phyloP scores from a whole-genome alignment of 1,140 invertebrate species.

The Polypedilum pembai region DNA sequence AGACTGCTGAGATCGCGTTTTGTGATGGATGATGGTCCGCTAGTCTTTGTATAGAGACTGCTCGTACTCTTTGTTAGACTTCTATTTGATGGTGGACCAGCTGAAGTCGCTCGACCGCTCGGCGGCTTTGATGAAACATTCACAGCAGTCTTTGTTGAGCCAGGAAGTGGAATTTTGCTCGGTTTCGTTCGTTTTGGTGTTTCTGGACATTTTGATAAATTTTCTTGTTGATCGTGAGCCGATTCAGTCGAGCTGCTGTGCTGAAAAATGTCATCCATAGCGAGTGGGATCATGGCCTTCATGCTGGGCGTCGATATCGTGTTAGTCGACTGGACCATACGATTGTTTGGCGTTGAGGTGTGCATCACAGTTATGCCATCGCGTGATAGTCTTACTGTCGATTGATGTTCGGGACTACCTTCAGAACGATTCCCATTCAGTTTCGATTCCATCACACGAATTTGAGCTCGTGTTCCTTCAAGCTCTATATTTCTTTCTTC shows the following conservation, averaged over 20 bases:
- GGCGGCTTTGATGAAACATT: slow-evolving; percentile 52
- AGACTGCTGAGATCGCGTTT: slow-evolving; percentile 34
- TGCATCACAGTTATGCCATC: slow-evolving; percentile 30
- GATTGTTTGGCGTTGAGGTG: slow-evolving; percentile 31
- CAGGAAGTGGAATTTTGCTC: slow-evolving; percentile 62
- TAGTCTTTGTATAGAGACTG: slow-evolving; percentile 37
- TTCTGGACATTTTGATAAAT: slow-evolving; percentile 41
- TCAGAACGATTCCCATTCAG: slow-evolving; percentile 31
- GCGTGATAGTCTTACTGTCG: slow-evolving; percentile 27
- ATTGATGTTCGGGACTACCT: slow-evolving; percentile 32
- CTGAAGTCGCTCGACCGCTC: slow-evolving; percentile 41
- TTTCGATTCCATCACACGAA: slow-evolving; percentile 58
- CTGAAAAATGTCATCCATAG: slow-evolving; percentile 49
- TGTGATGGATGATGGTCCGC: not conserved
- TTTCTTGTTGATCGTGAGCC: slow-evolving; percentile 51
- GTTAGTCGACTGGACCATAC: slow-evolving; percentile 35
- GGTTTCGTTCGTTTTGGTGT: slow-evolving; percentile 51
- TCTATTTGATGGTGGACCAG: slow-evolving; percentile 44
- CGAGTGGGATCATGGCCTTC: slow-evolving; percentile 48
- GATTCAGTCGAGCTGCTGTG: slow-evolving; percentile 54
- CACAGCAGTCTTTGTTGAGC: slow-evolving; percentile 44
- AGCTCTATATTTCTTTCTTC: slow-evolving; percentile 67
- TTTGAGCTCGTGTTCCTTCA: slow-evolving; percentile 65
- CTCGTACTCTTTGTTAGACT: slow-evolving; percentile 42
- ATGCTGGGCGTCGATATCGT: slow-evolving; percentile 46